Conservation (phyloP, 2,113 vertebrate genomes). For the Microtus ochrogaster region DNA sequence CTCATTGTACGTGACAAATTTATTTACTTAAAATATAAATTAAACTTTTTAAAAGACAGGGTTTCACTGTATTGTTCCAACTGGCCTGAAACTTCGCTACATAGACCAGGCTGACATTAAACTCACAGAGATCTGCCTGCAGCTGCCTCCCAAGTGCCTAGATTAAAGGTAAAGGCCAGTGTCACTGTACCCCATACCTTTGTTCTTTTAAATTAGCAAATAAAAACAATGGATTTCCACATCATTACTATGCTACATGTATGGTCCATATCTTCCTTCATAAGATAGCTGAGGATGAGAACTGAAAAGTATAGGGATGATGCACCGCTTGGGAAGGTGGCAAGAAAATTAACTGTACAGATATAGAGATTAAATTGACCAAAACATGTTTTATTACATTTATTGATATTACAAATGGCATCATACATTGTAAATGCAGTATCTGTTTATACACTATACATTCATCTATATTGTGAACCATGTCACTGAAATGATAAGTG, state of each 20-base stretch:
- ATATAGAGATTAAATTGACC: background rate
- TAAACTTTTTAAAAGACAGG: background rate
- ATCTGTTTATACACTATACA: background rate
- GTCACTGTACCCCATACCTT: background rate
- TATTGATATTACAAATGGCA: background rate
- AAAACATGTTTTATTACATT: constrained; percentile 35
- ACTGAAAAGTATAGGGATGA: background rate
- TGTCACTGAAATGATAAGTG: background rate
- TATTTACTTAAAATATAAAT: background rate
- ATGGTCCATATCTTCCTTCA: background rate
- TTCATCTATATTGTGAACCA: background rate
- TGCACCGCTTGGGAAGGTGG: background rate
- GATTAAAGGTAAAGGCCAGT: background rate
- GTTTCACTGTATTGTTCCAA: background rate
- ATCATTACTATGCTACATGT: background rate
- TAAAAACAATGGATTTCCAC: background rate
- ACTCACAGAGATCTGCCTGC: background rate
- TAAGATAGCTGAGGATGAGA: no score
- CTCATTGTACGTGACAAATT: background rate
- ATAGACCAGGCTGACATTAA: background rate
- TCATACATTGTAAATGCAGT: background rate
- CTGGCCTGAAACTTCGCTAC: background rate
- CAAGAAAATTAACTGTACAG: background rate
- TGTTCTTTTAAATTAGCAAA: background rate
- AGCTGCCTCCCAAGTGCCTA: background rate